Percentiles rank a stretch among this genome's conserved stretches.
Evolutionary conservation across 2,888 invertebrate species (phyloP).

Genomic region (Acronicta aceris): DNA sequence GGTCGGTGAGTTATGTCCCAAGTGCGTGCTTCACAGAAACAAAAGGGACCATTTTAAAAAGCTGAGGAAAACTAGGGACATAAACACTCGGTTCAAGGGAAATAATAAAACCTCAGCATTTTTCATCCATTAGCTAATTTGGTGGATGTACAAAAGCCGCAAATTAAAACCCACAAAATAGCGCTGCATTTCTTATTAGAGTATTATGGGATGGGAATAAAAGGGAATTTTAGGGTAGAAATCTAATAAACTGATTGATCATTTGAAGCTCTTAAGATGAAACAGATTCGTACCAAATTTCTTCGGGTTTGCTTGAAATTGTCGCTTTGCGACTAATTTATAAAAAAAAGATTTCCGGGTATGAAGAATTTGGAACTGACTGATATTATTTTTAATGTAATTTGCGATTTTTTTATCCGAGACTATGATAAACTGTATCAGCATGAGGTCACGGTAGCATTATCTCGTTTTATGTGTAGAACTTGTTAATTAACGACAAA

Average conservation of each 20-base stretch:
- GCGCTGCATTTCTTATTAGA: neutral
- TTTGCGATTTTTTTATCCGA: constrained; percentile 1
- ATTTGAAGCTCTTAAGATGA: neutral
- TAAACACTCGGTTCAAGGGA: constrained; percentile 18
- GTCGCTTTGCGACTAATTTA: neutral
- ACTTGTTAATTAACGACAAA: constrained; percentile 11
- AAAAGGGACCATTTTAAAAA: constrained; percentile 46
- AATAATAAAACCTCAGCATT: constrained; percentile 17
- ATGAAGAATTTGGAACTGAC: neutral
- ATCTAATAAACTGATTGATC: neutral
- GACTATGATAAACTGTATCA: constrained; percentile 24
- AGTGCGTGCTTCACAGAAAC: constrained; percentile 54
- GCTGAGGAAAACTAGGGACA: constrained; percentile 21
- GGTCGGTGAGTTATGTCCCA: constrained; percentile 49
- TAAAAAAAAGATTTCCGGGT: neutral
- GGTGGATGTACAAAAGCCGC: constrained; percentile 3
- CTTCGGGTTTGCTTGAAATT: neutral
- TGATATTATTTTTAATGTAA: neutral
- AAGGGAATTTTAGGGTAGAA: neutral
- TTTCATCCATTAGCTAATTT: constrained; percentile 12
- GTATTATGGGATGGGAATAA: constrained; percentile 1
- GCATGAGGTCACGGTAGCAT: constrained; percentile 25
- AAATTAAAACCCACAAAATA: constrained; percentile 14
- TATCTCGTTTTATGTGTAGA: constrained; percentile 1
- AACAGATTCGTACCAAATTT: too few species aligned